Conservation (phyloP, 2,888 invertebrate genomes). For the Macrophya annulata region DNA sequence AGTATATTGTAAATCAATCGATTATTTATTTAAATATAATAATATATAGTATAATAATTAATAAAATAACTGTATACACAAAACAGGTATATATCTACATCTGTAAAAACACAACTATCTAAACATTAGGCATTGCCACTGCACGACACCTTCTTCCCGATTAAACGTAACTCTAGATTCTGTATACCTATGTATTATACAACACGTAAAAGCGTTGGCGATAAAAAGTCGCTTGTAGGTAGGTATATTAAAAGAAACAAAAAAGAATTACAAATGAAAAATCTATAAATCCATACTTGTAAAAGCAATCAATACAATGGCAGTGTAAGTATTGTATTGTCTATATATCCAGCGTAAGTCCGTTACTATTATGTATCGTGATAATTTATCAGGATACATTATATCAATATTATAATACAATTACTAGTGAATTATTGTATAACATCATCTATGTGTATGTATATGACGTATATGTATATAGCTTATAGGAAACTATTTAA, state of each 20-base stretch:
- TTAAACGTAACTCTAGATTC: slow-evolving; percentile 14
- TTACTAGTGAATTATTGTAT: slow-evolving; percentile 14
- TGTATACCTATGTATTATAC: background rate
- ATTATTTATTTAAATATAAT: slow-evolving; percentile 73
- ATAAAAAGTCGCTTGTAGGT: background rate
- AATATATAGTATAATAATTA: slow-evolving; percentile 71
- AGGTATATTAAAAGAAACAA: background rate
- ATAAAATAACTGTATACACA: slow-evolving; percentile 71
- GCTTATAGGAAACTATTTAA: slow-evolving; percentile 34
- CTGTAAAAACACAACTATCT: slow-evolving; percentile 64
- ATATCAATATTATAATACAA: slow-evolving; percentile 2
- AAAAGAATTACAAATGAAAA: background rate
- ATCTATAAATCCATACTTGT: background rate
- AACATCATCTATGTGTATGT: background rate
- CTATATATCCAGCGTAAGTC: slow-evolving; percentile 12
- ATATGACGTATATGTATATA: background rate
- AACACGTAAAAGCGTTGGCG: slow-evolving; percentile 27
- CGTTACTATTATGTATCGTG: slow-evolving; percentile 10
- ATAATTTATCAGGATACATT: slow-evolving; percentile 22
- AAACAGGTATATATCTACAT: slow-evolving; percentile 65
- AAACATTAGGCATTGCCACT: slow-evolving; percentile 58
- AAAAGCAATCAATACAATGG: slow-evolving; percentile 49
- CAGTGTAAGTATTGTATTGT: slow-evolving; percentile 51
- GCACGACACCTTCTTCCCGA: slow-evolving; percentile 51
- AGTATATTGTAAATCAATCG: slow-evolving; percentile 68